Evolutionary conservation across 2,113 vertebrate species (phyloP).

Genomic region (Coptodon bakossiorum): DNA sequence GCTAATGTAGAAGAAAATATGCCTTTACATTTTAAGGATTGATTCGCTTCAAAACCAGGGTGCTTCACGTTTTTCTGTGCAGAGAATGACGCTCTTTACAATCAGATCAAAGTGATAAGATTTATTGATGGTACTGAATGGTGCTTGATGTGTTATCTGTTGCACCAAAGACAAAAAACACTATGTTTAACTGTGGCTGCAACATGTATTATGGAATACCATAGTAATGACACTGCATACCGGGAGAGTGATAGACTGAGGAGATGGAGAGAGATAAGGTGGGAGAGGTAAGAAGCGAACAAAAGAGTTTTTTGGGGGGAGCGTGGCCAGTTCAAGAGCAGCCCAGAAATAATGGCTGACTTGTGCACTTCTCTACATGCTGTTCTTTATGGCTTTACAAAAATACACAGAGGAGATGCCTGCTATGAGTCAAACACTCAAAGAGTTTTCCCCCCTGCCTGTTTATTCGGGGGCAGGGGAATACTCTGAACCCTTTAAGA

Average conservation of each 20-base stretch:
- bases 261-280: slow-evolving; percentile 18
- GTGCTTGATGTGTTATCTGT: not conserved
- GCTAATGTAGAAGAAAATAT: not conserved
- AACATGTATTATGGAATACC: slow-evolving; percentile 19
- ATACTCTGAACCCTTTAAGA: slow-evolving; percentile 10
- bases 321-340: slow-evolving; percentile 9
- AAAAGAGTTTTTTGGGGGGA: slow-evolving; percentile 40
- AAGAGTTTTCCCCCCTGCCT: slow-evolving; percentile 27
- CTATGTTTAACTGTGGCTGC: not conserved
- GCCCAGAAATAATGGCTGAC: slow-evolving; percentile 52
- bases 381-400: slow-evolving; percentile 56
- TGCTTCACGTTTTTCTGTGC: not conserved
- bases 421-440: slow-evolving; percentile 41
- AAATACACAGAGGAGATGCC: slow-evolving; percentile 58
- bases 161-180: not conserved
- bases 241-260: slow-evolving; percentile 23
- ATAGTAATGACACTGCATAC: slow-evolving; percentile 50
- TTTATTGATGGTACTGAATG: not conserved
- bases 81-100: not conserved
- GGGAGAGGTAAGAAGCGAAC: slow-evolving; percentile 12
- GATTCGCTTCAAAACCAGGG: not conserved
- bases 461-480: slow-evolving; percentile 29
- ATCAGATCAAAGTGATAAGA: not conserved
- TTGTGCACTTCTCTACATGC: slow-evolving; percentile 42
- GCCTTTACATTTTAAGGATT: not conserved